Evolutionary conservation across 2,888 invertebrate species (phyloP).

Genomic region (Latrodectus hesperus): DNA sequence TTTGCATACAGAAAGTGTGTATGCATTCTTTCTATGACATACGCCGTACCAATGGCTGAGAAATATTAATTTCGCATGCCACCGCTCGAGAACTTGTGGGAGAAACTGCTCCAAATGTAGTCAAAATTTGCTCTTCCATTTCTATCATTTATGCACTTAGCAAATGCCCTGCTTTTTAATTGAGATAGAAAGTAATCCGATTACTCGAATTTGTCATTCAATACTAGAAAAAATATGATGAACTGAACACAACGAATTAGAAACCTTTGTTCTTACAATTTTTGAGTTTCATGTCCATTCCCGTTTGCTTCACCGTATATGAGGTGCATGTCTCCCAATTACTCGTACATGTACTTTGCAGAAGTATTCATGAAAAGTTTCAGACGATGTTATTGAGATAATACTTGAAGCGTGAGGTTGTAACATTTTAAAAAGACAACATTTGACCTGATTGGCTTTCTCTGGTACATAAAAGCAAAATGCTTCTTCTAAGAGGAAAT

Average conservation of each 20-base stretch:
- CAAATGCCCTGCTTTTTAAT: not conserved
- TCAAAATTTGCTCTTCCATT: not conserved
- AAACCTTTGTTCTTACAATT: not conserved
- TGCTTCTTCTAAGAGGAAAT: no score
- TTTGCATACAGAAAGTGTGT: not conserved
- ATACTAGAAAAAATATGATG: not conserved
- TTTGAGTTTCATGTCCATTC: not conserved
- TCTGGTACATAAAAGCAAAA: not conserved
- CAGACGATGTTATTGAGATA: not conserved
- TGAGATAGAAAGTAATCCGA: not conserved
- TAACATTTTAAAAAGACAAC: not conserved
- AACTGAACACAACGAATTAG: not conserved
- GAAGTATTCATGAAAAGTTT: not conserved
- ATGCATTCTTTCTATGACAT: conserved; percentile 1
- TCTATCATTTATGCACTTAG: conserved; percentile 1
- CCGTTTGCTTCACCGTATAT: not conserved
- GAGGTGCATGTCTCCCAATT: not conserved
- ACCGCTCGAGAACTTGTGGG: not conserved
- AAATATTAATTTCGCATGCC: not conserved
- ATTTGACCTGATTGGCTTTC: not conserved
- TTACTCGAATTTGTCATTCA: not conserved
- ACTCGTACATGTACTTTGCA: not conserved
- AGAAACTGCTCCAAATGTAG: not conserved
- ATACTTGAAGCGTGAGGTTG: not conserved
- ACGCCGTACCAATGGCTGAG: not conserved